Base-by-base conservation (phyloP, 2,797 vertebrate genomes). In the Avahi laniger region DNA sequence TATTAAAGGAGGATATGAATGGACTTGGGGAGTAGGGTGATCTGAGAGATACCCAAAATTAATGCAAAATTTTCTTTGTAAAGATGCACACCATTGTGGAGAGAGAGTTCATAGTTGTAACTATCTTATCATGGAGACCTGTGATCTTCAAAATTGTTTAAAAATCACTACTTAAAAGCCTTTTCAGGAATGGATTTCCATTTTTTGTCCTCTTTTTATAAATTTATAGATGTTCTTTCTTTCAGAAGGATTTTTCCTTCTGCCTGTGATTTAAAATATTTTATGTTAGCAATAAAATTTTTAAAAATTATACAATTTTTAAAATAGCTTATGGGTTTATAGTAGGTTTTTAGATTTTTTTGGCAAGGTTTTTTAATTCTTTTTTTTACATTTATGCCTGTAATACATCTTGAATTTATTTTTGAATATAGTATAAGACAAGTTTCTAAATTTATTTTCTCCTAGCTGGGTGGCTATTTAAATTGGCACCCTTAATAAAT, bases 401-500 rank as follows among this genome's bases (percentile, higher is more conserved):
- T 52, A 52, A 52, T 52, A 52, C 50, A 52, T 52, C 50, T 52
- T 52, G 17, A 52, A 52, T 76, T 82, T 92, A 79, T 57, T 89
- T 94, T 73, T 73, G 33, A 43, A 79, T 84, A 73, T 38, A 30
- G 2, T 52, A 15, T 35, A 87, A 76, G 7, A 15, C 18, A 73
- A 20, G 26, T n/a, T 87, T 93, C 78, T 52, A 35, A 75, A 65
- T 67, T 89, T n/a, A 54, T 92, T 94, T 96, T 80, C 43, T 89
- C 92, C 12, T 18, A 67, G 10, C 14, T 72, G 33, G 38, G 24
- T 46, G 41, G 18, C 75, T 83, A n/a, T 73, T 75, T 83, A n/a
- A 38, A 41, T 24, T 61, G 9, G 20, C 12, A 61, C 17, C 15
- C 22, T 38, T 83, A 24, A 41, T 83, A 70, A 41, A 54, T 85